Evolutionary conservation across 2,888 invertebrate genomes (phyloP).

Genomic region (Temnothorax rugatulus): DNA sequence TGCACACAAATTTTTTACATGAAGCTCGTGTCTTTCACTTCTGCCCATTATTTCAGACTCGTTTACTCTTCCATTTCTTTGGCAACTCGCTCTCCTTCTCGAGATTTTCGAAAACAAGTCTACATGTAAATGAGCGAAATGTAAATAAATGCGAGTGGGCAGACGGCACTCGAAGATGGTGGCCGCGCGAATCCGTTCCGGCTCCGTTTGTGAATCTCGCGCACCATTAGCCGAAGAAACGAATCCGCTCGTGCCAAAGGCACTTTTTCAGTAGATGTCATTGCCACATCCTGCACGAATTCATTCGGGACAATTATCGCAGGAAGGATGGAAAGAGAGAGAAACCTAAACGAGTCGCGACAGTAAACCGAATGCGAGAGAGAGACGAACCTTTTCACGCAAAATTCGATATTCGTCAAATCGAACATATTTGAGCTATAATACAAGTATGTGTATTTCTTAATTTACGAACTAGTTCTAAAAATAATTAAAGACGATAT

Average conservation of each 20-base stretch:
- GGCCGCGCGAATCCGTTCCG: slow-evolving; percentile 59
- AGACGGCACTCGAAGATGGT: slow-evolving; percentile 57
- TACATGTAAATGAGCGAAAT: slow-evolving; percentile 66
- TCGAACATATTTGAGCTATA: neutral
- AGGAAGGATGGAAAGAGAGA: neutral
- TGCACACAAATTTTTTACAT: neutral
- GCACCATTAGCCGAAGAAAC: slow-evolving; percentile 33
- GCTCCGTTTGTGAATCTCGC: slow-evolving; percentile 28
- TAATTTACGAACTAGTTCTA: neutral
- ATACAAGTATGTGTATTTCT: neutral
- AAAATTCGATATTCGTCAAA: neutral
- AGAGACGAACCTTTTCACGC: neutral
- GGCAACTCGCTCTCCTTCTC: slow-evolving; percentile 42
- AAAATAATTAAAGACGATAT: neutral
- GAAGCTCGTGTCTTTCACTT: neutral
- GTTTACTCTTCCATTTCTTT: slow-evolving; percentile 17
- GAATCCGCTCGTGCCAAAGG: slow-evolving; percentile 42
- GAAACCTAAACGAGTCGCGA: neutral
- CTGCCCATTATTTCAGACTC: slow-evolving; percentile 13
- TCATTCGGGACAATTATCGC: neutral
- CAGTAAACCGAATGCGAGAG: neutral
- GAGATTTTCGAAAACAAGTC: slow-evolving; percentile 55
- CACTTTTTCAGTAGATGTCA: slow-evolving; percentile 36
- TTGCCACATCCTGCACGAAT: neutral
- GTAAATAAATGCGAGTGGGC: slow-evolving; percentile 71